Evolutionary conservation across 1,140 invertebrate genomes (phyloP), one percentile per base, ranked within the genome.

Genomic region (Leptinotarsa texana): DNA sequence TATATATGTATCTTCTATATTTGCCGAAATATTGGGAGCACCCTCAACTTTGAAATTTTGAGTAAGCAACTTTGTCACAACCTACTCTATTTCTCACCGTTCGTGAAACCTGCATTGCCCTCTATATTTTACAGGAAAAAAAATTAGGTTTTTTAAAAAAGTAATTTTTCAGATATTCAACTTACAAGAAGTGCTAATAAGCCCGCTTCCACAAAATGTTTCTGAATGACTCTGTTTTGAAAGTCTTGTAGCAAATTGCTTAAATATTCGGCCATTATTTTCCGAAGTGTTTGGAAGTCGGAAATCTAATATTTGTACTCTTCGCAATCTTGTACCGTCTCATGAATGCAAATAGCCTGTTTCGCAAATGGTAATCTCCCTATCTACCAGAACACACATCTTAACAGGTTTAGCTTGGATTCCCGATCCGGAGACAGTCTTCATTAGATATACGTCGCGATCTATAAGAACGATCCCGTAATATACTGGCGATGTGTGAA

Each of bases 321-420:
- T 77, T 74, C 74, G 78, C 76, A 80, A 82, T 82, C 80, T 79
- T 81, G 79, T 80, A 81, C 80, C 80, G 80, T 76, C 78, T 80
- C 80, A 82, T 82, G 81, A 82, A 82, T 82, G 81, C 81, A 82
- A 82, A 82, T 81, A 72, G 78, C 75, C 74, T 80, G 72, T 76
- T 81, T 75, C 78, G 63, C 77, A 63, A 63, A 8, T 73, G 71
- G 76, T 81, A 82, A 81, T 81, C 80, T 77, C 74, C 72, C 77
- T 82, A 81, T 82, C 80, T 77, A 65, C 49, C 67, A 75, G 73
- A 80, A 81, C 80, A 81, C 80, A 79, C 80, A 81, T 81, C 80
- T 78, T 78, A 80, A 79, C 80, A 75, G 74, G 75, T 78, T 81
- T 78, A 77, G 75, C 70, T 69, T 24, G 24, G 74, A 77, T 75